Evolutionary conservation across 2,113 vertebrate species (phyloP).

Genomic region (Monarcha castaneiventris): DNA sequence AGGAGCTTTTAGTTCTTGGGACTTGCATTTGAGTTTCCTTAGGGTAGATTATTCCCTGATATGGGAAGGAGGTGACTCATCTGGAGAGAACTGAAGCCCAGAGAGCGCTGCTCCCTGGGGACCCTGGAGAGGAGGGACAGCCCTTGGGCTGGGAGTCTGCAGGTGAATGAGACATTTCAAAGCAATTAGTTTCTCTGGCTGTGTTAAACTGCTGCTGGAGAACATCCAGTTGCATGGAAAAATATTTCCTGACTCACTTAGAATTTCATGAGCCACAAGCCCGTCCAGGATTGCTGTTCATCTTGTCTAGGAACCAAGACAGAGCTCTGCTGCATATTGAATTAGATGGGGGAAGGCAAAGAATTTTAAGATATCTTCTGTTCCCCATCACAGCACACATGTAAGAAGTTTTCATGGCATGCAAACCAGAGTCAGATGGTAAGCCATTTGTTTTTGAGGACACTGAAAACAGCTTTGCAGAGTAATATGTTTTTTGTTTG

Average conservation of each 20-base stretch:
- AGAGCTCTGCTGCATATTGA: neutral
- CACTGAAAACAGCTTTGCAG: neutral
- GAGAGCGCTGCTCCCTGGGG: neutral
- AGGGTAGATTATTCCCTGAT: neutral
- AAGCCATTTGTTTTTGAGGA: neutral
- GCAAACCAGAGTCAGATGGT: neutral
- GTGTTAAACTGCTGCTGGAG: neutral
- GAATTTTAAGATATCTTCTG: conserved; percentile 18
- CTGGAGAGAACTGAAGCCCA: neutral
- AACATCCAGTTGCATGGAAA: neutral
- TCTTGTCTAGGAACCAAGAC: neutral
- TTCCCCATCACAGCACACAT: neutral
- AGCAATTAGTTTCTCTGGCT: neutral
- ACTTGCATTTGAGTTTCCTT: neutral
- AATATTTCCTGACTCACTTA: neutral
- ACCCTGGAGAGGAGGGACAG: neutral
- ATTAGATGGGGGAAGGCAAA: neutral
- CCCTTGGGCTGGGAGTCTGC: neutral
- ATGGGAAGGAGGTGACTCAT: neutral
- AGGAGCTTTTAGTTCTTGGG: neutral
- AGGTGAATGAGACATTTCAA: neutral
- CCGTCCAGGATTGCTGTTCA: neutral
- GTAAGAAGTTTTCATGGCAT: neutral
- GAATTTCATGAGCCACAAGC: neutral
- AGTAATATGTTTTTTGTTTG: neutral